phyloP scores from a whole-genome alignment of 2,888 invertebrate genomes.

The Formica aserva region DNA sequence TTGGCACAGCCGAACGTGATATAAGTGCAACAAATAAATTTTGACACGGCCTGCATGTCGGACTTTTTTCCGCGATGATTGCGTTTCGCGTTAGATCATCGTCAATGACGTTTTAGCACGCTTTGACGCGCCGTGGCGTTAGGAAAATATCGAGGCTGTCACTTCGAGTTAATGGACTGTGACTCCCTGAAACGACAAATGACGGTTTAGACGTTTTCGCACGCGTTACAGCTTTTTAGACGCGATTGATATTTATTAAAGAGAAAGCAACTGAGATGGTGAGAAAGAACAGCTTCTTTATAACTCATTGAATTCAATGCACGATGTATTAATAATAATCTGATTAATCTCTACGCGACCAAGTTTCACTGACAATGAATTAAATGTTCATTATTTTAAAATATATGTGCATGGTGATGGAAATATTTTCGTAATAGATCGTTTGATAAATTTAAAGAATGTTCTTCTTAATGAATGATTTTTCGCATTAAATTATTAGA shows the following conservation, averaged over 20 bases:
- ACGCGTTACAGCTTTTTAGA: background rate
- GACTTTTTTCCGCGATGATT: constrained; percentile 26
- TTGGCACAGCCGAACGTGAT: constrained; percentile 45
- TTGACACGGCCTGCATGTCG: constrained; percentile 45
- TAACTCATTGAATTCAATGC: constrained; percentile 6
- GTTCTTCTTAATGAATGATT: background rate
- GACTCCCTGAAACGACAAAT: constrained; percentile 5
- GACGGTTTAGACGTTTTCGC: background rate
- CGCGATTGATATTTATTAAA: constrained; percentile 5
- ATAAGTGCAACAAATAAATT: constrained; percentile 51
- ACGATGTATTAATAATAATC: constrained; percentile 4
- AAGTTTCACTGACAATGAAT: background rate
- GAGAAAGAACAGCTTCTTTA: constrained; percentile 7
- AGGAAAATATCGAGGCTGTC: constrained; percentile 10
- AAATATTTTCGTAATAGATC: background rate
- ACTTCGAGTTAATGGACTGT: background rate
- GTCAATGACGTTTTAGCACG: background rate
- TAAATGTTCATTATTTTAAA: background rate
- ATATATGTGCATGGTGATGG: background rate
- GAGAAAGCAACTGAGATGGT: constrained; percentile 17
- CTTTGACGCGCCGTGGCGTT: background rate
- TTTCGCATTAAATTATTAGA: background rate
- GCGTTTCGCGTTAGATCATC: constrained; percentile 26
- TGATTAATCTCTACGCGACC: background rate
- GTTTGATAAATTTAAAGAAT: background rate